Evolutionary conservation across 2,797 vertebrate species (phyloP), one percentile per base, ranked within the genome.

Genomic region (Ctenosaura bakeri): DNA sequence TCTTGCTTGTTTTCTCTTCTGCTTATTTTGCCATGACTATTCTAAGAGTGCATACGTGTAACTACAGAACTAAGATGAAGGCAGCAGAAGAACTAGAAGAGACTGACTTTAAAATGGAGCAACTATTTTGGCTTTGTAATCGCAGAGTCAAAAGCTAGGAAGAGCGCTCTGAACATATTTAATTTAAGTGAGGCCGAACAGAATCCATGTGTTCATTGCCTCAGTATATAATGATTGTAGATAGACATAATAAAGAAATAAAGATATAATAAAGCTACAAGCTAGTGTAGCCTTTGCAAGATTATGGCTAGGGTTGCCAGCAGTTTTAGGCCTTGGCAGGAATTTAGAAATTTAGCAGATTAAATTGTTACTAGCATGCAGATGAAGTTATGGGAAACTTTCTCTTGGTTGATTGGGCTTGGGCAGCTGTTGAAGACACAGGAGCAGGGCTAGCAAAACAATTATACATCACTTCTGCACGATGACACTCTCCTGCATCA

Each of bases 131-230:
- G 69, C 54, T 83, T 50, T 69, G 26, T 42, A 24, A 20, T 32
- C 26, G 2, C 71, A 76, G 56, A 84, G 46, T 12, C 78, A 89
- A 89, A 89, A 52, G 42, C 46, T 77, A 77, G 83, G 29, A 13
- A 62, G 76, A 74, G 0, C 29, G 16, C 13, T 59, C 5, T 76
- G 46, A 20, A 71, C 42, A 6, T 29, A 38, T 50, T 32, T 79
- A 79, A 79, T 79, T 69, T 71, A 69, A 89, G n/a, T 32, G 46
- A 24, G 35, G 4, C 59, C 59, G 82, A 78, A 84, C 50, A 84
- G 32, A 89, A 74, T 42, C 26, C 32, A 80, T 66, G 62, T 80
- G 42, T 26, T 66, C 81, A 83, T 2, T 59, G 12, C 2, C 22
- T 35, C 78, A 54, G 6, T 79, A 78, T 4, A 29, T 56, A 26